A percentile compares a stretch with the other conserved stretches of the same genome.
Conservation (phyloP, 2,113 vertebrate genomes). For the Chaetorhynchus papuensis region DNA sequence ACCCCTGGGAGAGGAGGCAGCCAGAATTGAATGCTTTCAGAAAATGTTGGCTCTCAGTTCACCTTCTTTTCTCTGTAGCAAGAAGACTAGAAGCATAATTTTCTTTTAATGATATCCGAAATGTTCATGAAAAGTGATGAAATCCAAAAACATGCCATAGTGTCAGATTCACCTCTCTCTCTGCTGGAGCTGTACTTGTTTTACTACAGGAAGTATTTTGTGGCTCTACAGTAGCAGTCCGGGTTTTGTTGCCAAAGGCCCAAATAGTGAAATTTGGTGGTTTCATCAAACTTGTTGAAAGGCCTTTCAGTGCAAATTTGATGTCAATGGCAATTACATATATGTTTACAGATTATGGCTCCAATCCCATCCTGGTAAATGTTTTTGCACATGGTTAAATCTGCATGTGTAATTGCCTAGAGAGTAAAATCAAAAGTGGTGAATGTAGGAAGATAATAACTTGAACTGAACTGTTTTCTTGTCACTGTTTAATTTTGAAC, state of each 20-base stretch:
- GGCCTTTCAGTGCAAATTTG: not conserved
- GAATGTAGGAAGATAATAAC: not conserved
- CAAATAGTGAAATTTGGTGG: not conserved
- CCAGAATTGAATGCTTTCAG: not conserved
- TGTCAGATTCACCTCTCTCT: constrained; percentile 16
- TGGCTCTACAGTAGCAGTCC: not conserved
- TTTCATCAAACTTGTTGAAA: not conserved
- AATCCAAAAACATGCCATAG: constrained; percentile 1
- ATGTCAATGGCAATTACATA: constrained; percentile 15
- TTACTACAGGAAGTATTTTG: not conserved
- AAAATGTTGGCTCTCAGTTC: rapidly evolving
- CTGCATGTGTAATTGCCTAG: not conserved
- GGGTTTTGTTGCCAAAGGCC: not conserved
- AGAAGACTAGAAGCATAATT: not conserved
- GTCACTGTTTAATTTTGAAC: constrained; percentile 32
- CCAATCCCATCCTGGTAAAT: not conserved
- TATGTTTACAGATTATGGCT: not conserved
- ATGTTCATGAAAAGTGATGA: not conserved
- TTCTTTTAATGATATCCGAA: not conserved
- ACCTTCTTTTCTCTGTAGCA: not conserved
- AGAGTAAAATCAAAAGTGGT: constrained; percentile 1
- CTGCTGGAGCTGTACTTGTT: not conserved
- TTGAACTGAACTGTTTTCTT: not conserved
- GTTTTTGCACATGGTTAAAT: constrained; percentile 25
- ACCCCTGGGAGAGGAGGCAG: not conserved